Conservation (phyloP, 2,797 vertebrate species). For the Columba guinea region DNA sequence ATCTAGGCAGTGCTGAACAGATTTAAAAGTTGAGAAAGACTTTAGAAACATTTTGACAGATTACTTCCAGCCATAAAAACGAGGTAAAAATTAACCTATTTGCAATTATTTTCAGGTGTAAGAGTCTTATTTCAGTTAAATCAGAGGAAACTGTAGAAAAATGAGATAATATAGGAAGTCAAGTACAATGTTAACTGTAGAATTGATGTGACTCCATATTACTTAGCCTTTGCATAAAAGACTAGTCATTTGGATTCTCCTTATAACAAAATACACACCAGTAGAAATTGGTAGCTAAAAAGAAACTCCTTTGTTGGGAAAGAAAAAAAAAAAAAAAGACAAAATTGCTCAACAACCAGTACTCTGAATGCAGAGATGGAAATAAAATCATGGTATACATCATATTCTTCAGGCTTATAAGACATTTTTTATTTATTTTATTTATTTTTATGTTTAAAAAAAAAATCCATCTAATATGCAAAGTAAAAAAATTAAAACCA, state of each 20-base stretch:
- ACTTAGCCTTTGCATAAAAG: background rate
- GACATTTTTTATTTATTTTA: background rate
- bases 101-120: background rate
- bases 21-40: background rate
- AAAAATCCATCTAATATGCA: background rate
- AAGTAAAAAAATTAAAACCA: background rate
- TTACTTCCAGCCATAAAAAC: background rate
- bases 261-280: background rate
- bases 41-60: background rate
- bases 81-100: background rate
- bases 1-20: background rate
- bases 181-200: background rate
- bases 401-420: background rate
- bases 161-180: background rate
- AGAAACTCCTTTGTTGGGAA: background rate
- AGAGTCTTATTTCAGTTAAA: background rate
- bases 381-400: background rate
- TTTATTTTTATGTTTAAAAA: background rate
- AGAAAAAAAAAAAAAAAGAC: background rate
- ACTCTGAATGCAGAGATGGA: background rate
- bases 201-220: background rate
- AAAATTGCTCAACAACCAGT: background rate
- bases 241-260: background rate
- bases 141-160: background rate
- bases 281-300: background rate